Evolutionary conservation across 1,140 invertebrate species (phyloP).

Genomic region (Zaprionus nigranus): DNA sequence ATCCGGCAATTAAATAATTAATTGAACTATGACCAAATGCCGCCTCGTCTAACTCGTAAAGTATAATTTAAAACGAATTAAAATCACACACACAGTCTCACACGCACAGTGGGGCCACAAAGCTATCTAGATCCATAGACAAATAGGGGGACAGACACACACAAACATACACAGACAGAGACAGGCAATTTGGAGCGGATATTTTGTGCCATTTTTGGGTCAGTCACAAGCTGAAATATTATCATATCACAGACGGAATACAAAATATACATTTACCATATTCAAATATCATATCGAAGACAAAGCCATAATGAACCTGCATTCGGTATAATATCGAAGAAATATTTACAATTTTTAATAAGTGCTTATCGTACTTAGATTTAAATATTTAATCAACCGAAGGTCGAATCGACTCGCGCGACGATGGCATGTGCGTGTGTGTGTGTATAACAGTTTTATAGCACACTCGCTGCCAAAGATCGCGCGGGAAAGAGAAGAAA

Average conservation of each 20-base stretch:
- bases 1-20: slow-evolving; percentile 75
- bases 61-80: slow-evolving; percentile 80
- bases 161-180: background rate
- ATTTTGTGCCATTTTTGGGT: slow-evolving; percentile 52
- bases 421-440: background rate
- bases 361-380: slow-evolving; percentile 53
- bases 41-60: slow-evolving; percentile 52
- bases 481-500: slow-evolving; percentile 21
- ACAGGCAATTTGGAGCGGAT: slow-evolving; percentile 31
- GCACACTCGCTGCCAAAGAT: slow-evolving; percentile 39
- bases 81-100: slow-evolving; percentile 53
- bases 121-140: slow-evolving; percentile 37
- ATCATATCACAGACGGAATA: slow-evolving; percentile 28
- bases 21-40: slow-evolving; percentile 76
- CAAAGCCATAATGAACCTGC: background rate
- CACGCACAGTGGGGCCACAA: background rate
- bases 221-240: slow-evolving; percentile 13
- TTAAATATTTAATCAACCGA: slow-evolving; percentile 70
- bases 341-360: slow-evolving; percentile 20
- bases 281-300: background rate
- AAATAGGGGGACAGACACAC: slow-evolving; percentile 16
- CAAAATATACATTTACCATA: slow-evolving; percentile 2
- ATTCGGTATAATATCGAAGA: background rate
- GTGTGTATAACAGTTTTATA: slow-evolving; percentile 26
- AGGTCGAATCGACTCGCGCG: slow-evolving; percentile 18